These are phyloP conservation scores for Epirrhoe alternata DNA, from an alignment of 2,888 invertebrate genomes.

Conservation along the genomic window DNA sequence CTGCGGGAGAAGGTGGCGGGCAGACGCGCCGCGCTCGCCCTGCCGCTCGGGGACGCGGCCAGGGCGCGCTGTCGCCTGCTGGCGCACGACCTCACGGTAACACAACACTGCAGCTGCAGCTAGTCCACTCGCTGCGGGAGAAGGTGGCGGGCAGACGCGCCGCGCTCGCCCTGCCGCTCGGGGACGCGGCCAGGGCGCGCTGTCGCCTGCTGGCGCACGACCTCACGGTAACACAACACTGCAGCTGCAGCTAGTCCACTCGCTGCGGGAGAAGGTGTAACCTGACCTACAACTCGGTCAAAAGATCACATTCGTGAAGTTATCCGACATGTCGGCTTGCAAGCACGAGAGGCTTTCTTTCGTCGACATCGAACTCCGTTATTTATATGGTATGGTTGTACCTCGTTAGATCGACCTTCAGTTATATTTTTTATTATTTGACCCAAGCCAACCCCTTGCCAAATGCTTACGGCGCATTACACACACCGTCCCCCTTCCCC, in stretches of 20 bases:
- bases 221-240: conserved; percentile 74
- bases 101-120: no score
- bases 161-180: conserved; percentile 90
- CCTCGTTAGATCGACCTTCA: no score
- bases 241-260: conserved; percentile 90
- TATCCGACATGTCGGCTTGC: no score
- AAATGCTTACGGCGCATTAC: no score
- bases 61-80: conserved; percentile 90
- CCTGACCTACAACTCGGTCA: no score
- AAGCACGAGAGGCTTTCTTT: no score
- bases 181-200: conserved; percentile 84
- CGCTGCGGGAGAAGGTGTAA: conserved; percentile 91
- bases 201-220: conserved; percentile 92
- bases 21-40: conserved; percentile 90
- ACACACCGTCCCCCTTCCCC: no score
- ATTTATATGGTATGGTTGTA: no score
- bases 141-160: conserved; percentile 91
- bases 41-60: conserved; percentile 86
- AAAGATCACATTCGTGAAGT: no score
- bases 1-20: conserved; percentile 93
- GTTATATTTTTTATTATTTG: no score
- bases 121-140: conserved; percentile 91
- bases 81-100: conserved; percentile 87
- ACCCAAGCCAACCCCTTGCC: no score
- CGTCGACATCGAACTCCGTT: no score